These are phyloP conservation scores for Ptychoptera albimana DNA, from an alignment of 2,888 invertebrate genomes.

Conservation along the genomic window DNA sequence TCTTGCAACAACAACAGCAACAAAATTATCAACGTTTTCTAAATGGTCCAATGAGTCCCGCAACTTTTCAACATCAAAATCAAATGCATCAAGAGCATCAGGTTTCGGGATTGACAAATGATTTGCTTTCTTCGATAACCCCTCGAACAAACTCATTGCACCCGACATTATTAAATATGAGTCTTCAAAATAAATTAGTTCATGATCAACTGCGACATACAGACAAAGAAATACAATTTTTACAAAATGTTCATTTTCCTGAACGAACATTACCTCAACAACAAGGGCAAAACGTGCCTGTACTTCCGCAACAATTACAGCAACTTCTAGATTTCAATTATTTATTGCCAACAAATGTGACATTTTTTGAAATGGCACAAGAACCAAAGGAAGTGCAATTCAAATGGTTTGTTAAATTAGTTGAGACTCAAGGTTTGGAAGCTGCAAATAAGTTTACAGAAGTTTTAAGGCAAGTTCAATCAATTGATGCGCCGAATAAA, in stretches of 20 bases:
- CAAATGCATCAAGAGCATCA: conserved; percentile 1
- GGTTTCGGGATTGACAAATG: conserved; percentile 5
- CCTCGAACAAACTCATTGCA: conserved; percentile 10
- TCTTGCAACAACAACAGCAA: conserved; percentile 7
- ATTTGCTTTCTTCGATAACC: conserved; percentile 11
- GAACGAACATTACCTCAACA: conserved; percentile 19
- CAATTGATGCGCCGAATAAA: conserved; percentile 14
- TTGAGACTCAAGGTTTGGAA: conserved; percentile 37
- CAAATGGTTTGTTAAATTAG: conserved; percentile 39
- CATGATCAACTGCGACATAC: conserved; percentile 4
- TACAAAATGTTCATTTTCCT: conserved; percentile 40
- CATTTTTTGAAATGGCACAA: conserved; percentile 38
- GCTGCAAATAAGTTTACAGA: conserved; percentile 39
- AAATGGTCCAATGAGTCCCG: conserved; percentile 3
- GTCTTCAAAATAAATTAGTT: conserved; percentile 9
- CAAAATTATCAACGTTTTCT: conserved; percentile 16
- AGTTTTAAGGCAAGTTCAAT: conserved; percentile 24
- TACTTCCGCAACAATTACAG: conserved; percentile 12
- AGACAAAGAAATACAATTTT: conserved; percentile 38
- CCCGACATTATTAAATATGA: conserved; percentile 7
- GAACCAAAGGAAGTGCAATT: conserved; percentile 36
- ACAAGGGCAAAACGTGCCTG: conserved; percentile 14
- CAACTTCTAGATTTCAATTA: conserved; percentile 22
- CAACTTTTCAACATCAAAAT: conserved; percentile 5
- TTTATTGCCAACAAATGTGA: conserved; percentile 38